These are phyloP conservation scores for Crotophaga sulcirostris DNA, from an alignment of 2,113 vertebrate genomes.

Conservation along the genomic window DNA sequence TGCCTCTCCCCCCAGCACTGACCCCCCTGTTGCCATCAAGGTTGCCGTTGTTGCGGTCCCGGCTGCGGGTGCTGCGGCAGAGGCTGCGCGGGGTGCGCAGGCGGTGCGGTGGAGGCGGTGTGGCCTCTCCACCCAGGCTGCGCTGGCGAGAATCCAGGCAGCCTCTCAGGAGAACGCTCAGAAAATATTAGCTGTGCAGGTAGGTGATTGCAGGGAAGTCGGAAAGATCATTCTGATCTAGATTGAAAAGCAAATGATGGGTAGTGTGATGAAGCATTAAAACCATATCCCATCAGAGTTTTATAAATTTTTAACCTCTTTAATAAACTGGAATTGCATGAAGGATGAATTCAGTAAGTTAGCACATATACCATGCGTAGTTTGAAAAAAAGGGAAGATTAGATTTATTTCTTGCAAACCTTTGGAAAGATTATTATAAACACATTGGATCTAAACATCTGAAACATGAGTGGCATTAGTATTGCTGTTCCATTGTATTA, in stretches of 20 bases:
- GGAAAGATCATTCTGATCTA: conserved; percentile 80
- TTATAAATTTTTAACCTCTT: conserved; percentile 87
- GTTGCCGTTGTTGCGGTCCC: neutral
- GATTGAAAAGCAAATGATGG: conserved; percentile 86
- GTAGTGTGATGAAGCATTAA: conserved; percentile 85
- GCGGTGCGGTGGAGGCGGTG: conserved; percentile 80
- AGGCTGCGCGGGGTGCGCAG: conserved; percentile 80
- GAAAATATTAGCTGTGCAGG: conserved; percentile 96
- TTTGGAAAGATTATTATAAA: conserved; percentile 59
- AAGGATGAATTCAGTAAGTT: conserved; percentile 80
- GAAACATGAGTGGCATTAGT: neutral
- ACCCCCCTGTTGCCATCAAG: accelerated
- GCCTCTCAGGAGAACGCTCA: conserved; percentile 89
- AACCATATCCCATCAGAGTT: conserved; percentile 83
- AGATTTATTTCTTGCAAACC: conserved; percentile 64
- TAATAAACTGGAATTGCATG: conserved; percentile 83
- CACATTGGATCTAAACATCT: conserved; percentile 42
- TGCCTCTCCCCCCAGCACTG: neutral
- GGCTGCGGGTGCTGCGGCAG: conserved; percentile 88
- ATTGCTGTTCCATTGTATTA: conserved; percentile 6
- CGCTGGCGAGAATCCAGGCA: conserved; percentile 88
- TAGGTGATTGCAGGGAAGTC: conserved; percentile 86
- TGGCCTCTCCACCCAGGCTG: conserved; percentile 83
- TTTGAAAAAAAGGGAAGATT: conserved; percentile 39
- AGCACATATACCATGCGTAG: conserved; percentile 59